Conservation (phyloP, 2,888 invertebrate species). For the Ormyrus labotus region DNA sequence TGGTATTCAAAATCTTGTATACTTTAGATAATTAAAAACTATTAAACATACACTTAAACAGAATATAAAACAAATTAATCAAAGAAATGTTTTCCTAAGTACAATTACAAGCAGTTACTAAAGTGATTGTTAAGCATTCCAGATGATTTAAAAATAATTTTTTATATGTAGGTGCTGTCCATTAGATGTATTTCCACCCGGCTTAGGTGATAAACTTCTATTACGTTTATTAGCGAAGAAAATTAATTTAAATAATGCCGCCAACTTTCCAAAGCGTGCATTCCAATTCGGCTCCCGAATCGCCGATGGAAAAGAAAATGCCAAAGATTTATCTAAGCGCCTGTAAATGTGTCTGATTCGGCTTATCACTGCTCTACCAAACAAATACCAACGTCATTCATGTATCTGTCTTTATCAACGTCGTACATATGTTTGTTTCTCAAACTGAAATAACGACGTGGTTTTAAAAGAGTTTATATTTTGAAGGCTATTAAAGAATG, state of each 20-base stretch:
- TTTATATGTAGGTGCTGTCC: conserved; percentile 78
- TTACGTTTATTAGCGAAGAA: conserved; percentile 85
- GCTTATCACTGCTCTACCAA: conserved; percentile 2
- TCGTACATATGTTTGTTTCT: no score
- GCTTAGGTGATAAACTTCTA: conserved; percentile 95
- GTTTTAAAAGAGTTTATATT: no score
- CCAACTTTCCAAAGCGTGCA: conserved; percentile 90
- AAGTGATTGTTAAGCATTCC: no score
- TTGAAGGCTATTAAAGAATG: conserved; percentile 9
- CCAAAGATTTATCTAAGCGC: conserved; percentile 82
- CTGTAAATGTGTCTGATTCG: conserved; percentile 57
- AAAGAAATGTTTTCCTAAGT: no score
- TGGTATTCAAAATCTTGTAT: no score
- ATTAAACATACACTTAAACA: no score
- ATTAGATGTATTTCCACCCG: conserved; percentile 80
- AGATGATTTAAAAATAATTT: not conserved
- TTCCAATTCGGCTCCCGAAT: conserved; percentile 98
- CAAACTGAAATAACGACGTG: no score
- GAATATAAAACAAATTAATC: no score
- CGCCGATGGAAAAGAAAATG: conserved; percentile 93
- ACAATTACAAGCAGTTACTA: no score
- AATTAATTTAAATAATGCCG: conserved; percentile 81
- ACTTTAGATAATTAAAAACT: no score
- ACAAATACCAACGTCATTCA: no score
- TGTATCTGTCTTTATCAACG: no score